phyloP scores from a whole-genome alignment of 2,797 vertebrate species.

The Sebastes goodei region DNA sequence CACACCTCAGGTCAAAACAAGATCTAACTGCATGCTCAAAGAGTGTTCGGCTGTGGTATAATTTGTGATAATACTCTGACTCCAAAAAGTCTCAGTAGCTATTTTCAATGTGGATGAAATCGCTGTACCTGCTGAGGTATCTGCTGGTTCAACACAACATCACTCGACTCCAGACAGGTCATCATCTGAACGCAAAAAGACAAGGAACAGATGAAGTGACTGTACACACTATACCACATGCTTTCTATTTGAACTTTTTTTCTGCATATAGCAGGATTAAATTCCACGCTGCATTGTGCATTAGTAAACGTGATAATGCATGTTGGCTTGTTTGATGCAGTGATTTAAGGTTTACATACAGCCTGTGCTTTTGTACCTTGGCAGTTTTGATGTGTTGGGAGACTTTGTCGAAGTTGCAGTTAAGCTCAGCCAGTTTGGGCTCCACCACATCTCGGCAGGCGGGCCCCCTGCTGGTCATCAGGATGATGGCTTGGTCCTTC shows the following conservation, averaged over 20 bases:
- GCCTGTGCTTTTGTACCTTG: slow-evolving; percentile 76
- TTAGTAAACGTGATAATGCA: not conserved
- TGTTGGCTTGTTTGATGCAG: not conserved
- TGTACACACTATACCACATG: not conserved
- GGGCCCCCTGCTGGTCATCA: slow-evolving; percentile 91
- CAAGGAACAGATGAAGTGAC: not conserved
- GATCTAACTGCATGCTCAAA: not conserved
- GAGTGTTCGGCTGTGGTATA: not conserved
- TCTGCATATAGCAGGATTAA: not conserved
- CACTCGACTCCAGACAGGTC: slow-evolving; percentile 77
- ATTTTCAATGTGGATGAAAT: not conserved
- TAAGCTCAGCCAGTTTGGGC: slow-evolving; percentile 93
- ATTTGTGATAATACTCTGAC: not conserved
- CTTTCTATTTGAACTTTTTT: not conserved
- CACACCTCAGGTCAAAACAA: slow-evolving; percentile 3
- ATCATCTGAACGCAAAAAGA: slow-evolving; percentile 79
- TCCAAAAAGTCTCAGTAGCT: not conserved
- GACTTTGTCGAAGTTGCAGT: slow-evolving; percentile 95
- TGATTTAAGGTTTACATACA: not conserved
- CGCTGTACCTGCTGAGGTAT: slow-evolving; percentile 43
- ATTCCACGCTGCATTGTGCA: not conserved
- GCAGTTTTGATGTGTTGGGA: slow-evolving; percentile 93
- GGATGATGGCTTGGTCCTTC: slow-evolving; percentile 89
- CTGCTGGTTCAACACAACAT: slow-evolving; percentile 62
- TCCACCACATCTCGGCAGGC: slow-evolving; percentile 91